Percentiles rank a stretch among this genome's conserved stretches.
Evolutionary conservation across 1,140 invertebrate genomes (phyloP).

Genomic region (Calephelis nemesis): DNA sequence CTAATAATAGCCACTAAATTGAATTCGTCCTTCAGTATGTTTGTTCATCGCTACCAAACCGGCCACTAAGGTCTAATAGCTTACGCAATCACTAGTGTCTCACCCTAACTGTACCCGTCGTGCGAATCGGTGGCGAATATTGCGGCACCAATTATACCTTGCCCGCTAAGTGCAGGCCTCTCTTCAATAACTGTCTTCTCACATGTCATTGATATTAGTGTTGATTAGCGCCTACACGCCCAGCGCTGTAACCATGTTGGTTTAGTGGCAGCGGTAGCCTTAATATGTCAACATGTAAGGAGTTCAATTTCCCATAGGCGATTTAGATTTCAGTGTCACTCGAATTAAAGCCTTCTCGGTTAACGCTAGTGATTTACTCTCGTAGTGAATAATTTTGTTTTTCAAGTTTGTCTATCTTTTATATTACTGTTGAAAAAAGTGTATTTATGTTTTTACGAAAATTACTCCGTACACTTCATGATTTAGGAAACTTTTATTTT

Average conservation of each 20-base stretch:
- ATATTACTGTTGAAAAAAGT: no score
- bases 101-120: slow-evolving; percentile 10
- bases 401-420: no score
- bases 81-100: slow-evolving; percentile 9
- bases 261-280: no score
- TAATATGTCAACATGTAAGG: no score
- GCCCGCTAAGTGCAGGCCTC: neutral
- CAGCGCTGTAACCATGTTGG: neutral
- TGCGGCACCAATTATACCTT: slow-evolving; percentile 5
- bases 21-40: neutral
- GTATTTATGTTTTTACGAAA: no score
- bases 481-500: no score
- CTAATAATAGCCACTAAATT: neutral
- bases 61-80: neutral
- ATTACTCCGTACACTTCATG: no score
- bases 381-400: no score
- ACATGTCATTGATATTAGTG: neutral
- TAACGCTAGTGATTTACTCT: no score
- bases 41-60: neutral
- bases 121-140: neutral
- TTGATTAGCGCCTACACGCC: neutral
- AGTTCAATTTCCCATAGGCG: no score
- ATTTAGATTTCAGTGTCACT: no score
- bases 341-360: no score
- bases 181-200: neutral